phyloP scores from a whole-genome alignment of 2,113 vertebrate species.

The Rattus rattus region DNA sequence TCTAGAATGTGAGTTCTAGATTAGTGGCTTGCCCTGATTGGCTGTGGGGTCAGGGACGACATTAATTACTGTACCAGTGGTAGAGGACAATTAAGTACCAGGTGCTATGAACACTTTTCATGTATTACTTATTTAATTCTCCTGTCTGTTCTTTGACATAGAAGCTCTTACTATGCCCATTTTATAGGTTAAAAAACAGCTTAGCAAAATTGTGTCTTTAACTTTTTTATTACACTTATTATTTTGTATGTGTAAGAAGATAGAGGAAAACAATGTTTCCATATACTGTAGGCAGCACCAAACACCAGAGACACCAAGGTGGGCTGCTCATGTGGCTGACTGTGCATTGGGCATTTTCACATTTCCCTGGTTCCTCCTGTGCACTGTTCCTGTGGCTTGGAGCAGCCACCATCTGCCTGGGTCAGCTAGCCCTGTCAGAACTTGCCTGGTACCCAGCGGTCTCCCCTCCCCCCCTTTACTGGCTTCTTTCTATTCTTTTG shows the following conservation, averaged over 20 bases:
- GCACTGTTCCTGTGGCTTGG: not conserved
- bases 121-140: conserved; percentile 40
- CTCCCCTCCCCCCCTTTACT: not conserved
- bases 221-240: not conserved
- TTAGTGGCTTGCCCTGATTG: not conserved
- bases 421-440: not conserved
- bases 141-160: not conserved
- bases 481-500: conserved; percentile 28
- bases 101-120: not conserved
- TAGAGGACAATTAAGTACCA: not conserved
- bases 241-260: not conserved
- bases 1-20: not conserved
- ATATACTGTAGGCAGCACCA: not conserved
- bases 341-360: not conserved
- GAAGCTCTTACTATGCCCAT: not conserved
- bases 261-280: not conserved
- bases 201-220: not conserved
- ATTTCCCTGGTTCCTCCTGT: conserved; percentile 1
- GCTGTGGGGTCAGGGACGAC: not conserved
- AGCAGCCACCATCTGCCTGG: not conserved
- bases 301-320: not conserved
- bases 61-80: not conserved
- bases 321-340: not conserved
- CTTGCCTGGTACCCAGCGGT: not conserved
- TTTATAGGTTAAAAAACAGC: conserved; percentile 41